phyloP scores from a whole-genome alignment of 2,113 vertebrate species.

The Sigmodon hispidus region DNA sequence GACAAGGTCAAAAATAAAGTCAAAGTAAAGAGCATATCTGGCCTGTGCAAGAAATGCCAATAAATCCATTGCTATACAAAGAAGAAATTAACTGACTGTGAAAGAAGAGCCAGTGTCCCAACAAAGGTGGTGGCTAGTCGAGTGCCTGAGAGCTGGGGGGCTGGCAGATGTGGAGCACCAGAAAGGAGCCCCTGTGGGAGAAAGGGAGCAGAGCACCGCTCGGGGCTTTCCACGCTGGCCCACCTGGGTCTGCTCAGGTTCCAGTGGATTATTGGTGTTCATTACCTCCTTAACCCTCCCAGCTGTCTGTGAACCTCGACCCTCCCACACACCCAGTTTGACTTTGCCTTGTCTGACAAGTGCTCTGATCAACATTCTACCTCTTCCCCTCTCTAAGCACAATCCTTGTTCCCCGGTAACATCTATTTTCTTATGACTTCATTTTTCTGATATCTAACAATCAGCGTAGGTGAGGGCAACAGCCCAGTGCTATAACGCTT shows the following conservation, averaged over 20 bases:
- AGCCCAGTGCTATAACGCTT: neutral
- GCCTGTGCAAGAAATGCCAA: neutral
- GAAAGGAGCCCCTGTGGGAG: neutral
- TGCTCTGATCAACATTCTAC: neutral
- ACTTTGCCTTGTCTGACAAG: neutral
- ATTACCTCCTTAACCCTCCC: neutral
- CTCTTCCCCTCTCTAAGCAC: neutral
- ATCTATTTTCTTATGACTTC: neutral
- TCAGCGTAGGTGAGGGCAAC: neutral
- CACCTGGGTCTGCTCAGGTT: neutral
- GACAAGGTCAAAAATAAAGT: neutral
- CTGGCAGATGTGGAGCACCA: rapidly evolving
- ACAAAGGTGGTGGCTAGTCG: neutral
- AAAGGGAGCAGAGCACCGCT: rapidly evolving
- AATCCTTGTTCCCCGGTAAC: neutral
- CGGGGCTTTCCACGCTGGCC: rapidly evolving
- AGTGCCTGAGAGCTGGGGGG: neutral
- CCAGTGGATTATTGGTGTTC: rapidly evolving
- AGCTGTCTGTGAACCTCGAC: neutral
- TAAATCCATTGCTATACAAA: neutral
- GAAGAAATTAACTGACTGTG: neutral
- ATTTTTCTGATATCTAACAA: neutral
- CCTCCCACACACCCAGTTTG: neutral
- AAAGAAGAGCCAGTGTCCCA: neutral
- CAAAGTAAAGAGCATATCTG: neutral